Evolutionary conservation across 2,113 vertebrate species (phyloP), one percentile per base, ranked within the genome.

Genomic region (Ciconia maguari): DNA sequence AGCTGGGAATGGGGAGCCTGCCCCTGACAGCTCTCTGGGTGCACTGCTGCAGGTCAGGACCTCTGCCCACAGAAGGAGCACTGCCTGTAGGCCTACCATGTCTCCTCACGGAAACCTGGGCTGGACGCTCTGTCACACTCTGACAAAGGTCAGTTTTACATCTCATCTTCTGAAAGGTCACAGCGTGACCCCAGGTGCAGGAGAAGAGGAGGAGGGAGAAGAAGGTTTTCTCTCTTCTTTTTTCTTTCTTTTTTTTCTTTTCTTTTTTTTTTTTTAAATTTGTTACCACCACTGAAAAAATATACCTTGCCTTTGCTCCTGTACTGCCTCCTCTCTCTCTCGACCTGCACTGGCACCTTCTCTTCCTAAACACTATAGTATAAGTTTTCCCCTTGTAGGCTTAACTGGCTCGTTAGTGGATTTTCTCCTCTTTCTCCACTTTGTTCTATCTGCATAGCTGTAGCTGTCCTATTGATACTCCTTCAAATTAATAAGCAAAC

Each of bases 121-220:
- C 93, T 94, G 91, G 82, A 22, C 0, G 13, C 75, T 90, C 87
- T 91, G 96, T 96, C 96, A 92, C 93, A 76, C 68, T 79, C 91
- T 91, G 91, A 88, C 94, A 97, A 97, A 97, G 97, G 95, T 96
- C 93, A 91, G 82, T 83, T 89, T 69, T 93, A 90, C 55, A 96
- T 97, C 82, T 93, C 6, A 7, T 96, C 89, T 90, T 96, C 84
- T 60, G 8, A 97, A 97, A 97, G 96, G 97, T 96, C 96, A 81
- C 46, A 70, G 68, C 87, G 88, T 60, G 94, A 97, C 96, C 95
- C 60, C 93, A 97, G 96, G 97, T 96, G 89, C 94, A 94, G 69
- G 38, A 75, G 93, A 68, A 75, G 79, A 91, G 76, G 58, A 94
- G 84, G 86, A 94, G 61, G 69, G 86, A 84, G 72, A 79, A 85